Percentiles rank a stretch among this genome's conserved stretches.
Evolutionary conservation across 2,113 vertebrate species (phyloP).

Genomic region (mouse (Mus musculus)): DNA sequence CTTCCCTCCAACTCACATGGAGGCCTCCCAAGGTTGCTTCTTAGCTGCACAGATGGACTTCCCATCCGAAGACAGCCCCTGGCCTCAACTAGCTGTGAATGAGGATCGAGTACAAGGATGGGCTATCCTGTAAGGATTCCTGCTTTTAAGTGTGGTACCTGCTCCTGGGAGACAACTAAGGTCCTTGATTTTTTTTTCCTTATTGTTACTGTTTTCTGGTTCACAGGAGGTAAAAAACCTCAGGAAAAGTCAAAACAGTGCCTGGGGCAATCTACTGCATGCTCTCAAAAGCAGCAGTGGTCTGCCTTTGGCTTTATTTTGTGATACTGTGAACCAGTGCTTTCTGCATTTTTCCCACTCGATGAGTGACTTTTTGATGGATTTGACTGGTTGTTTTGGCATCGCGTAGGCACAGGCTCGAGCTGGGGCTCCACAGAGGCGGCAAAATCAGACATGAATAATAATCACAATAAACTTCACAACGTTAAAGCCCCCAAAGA

Average conservation of each 20-base stretch:
- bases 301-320: slow-evolving; percentile 58
- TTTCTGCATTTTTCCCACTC: slow-evolving; percentile 69
- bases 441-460: slow-evolving; percentile 76
- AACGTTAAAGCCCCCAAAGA: slow-evolving; percentile 60
- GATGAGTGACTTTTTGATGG: slow-evolving; percentile 79
- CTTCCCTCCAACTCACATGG: background rate
- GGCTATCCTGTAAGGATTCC: background rate
- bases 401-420: slow-evolving; percentile 57
- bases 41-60: slow-evolving; percentile 5
- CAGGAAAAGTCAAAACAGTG: slow-evolving; percentile 65
- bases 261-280: slow-evolving; percentile 51
- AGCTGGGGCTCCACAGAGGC: slow-evolving; percentile 67
- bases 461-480: slow-evolving; percentile 73
- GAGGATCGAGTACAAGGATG: background rate
- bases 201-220: background rate
- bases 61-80: background rate
- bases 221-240: slow-evolving; percentile 63
- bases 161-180: slow-evolving; percentile 5
- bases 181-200: background rate
- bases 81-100: background rate
- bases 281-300: slow-evolving; percentile 52
- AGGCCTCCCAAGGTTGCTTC: background rate
- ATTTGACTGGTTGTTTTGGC: slow-evolving; percentile 81
- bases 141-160: background rate
- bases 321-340: slow-evolving; percentile 49